These are phyloP conservation scores for Dasypolia templi DNA, from an alignment of 2,888 invertebrate species.

Conservation along the genomic window DNA sequence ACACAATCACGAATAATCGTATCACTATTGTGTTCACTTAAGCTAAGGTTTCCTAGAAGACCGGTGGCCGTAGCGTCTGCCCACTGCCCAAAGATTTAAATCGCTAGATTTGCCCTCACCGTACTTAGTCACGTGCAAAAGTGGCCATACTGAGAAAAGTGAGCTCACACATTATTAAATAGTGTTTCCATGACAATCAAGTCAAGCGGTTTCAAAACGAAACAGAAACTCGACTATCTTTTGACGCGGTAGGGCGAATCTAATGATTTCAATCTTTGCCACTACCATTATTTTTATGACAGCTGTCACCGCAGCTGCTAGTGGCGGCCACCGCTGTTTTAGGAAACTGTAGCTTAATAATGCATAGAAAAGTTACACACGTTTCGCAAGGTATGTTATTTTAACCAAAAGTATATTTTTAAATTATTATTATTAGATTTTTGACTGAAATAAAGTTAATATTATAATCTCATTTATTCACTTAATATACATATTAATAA, in stretches of 20 bases:
- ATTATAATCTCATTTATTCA: background rate
- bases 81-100: background rate
- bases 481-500: background rate
- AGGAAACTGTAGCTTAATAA: too few relatives aligned
- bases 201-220: background rate
- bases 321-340: background rate
- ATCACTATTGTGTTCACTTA: background rate
- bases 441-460: background rate
- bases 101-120: background rate
- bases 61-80: too few relatives aligned
- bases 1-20: conserved; percentile 46
- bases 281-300: background rate
- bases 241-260: background rate
- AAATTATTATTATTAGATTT: background rate
- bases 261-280: background rate
- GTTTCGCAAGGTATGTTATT: background rate
- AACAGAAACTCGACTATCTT: background rate
- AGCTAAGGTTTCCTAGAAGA: background rate
- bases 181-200: background rate
- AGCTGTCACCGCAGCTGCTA: background rate
- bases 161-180: background rate
- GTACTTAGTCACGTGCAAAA: background rate
- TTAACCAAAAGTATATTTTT: background rate
- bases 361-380: background rate
- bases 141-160: background rate